phyloP scores from a whole-genome alignment of 2,113 vertebrate genomes.

The Zosterops hypoxanthus region DNA sequence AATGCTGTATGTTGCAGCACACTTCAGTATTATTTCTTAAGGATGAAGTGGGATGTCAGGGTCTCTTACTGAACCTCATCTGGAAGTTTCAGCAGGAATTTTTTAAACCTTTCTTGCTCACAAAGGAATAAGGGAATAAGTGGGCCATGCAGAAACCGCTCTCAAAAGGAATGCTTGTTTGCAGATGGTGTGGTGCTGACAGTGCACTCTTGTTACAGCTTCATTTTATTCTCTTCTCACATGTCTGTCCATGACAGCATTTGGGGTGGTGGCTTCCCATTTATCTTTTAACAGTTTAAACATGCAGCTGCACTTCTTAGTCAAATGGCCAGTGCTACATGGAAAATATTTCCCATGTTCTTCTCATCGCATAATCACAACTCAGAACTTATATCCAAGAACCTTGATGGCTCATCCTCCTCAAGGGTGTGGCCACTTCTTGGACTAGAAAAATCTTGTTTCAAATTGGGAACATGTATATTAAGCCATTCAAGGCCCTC shows the following conservation, averaged over 20 bases:
- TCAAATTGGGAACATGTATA: not conserved
- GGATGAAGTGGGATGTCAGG: accelerated
- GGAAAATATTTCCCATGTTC: not conserved
- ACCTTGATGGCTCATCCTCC: not conserved
- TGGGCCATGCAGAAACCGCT: not conserved
- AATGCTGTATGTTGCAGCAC: not conserved
- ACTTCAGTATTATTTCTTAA: not conserved
- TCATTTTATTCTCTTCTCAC: not conserved
- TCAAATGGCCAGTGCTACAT: not conserved
- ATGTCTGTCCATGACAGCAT: not conserved
- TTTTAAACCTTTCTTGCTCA: not conserved
- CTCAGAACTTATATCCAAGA: not conserved
- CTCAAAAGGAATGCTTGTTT: not conserved
- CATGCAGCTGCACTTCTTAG: not conserved
- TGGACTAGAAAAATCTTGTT: not conserved
- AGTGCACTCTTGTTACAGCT: not conserved
- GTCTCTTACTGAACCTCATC: not conserved
- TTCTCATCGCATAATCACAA: not conserved
- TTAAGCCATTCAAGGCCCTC: not conserved
- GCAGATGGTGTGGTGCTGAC: not conserved
- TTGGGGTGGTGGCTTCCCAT: not conserved
- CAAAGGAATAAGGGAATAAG: not conserved
- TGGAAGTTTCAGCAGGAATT: not conserved
- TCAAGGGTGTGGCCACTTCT: not conserved
- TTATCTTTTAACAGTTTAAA: not conserved